Conservation (phyloP, 2,888 invertebrate genomes). For the Scotopteryx bipunctaria region DNA sequence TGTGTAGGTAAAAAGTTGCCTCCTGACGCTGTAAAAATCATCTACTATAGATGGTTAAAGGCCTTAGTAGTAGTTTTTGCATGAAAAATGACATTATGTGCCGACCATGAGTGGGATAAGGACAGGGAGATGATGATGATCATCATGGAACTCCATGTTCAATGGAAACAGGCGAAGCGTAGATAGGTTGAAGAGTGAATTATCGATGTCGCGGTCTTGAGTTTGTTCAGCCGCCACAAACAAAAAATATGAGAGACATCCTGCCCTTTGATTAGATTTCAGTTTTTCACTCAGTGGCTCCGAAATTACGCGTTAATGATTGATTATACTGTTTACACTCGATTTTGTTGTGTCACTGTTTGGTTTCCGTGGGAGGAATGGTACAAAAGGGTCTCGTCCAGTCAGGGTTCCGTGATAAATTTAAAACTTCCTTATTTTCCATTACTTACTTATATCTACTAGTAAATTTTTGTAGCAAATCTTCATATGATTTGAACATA, state of each 20-base stretch:
- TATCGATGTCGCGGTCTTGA: slow-evolving; percentile 75
- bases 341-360: slow-evolving; percentile 67
- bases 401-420: not conserved
- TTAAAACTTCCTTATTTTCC: too few relatives aligned
- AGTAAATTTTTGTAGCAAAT: too few relatives aligned
- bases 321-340: slow-evolving; percentile 75
- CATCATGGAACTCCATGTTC: not conserved
- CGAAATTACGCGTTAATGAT: slow-evolving; percentile 73
- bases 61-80: too few relatives aligned
- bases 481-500: too few relatives aligned
- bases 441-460: too few relatives aligned
- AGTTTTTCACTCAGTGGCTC: slow-evolving; percentile 56
- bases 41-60: too few relatives aligned
- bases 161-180: slow-evolving; percentile 56
- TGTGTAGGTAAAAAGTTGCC: too few relatives aligned
- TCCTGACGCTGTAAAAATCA: too few relatives aligned
- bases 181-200: slow-evolving; percentile 73
- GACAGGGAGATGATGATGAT: too few relatives aligned
- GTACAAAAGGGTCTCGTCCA: slow-evolving; percentile 7
- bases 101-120: too few relatives aligned
- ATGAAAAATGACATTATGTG: too few relatives aligned
- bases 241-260: slow-evolving; percentile 68
- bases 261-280: slow-evolving; percentile 68
- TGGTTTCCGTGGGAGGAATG: slow-evolving; percentile 49
- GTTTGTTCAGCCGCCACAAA: slow-evolving; percentile 69